Conservation (phyloP, 2,888 invertebrate genomes). For the Cordylochernes scorpioides region DNA sequence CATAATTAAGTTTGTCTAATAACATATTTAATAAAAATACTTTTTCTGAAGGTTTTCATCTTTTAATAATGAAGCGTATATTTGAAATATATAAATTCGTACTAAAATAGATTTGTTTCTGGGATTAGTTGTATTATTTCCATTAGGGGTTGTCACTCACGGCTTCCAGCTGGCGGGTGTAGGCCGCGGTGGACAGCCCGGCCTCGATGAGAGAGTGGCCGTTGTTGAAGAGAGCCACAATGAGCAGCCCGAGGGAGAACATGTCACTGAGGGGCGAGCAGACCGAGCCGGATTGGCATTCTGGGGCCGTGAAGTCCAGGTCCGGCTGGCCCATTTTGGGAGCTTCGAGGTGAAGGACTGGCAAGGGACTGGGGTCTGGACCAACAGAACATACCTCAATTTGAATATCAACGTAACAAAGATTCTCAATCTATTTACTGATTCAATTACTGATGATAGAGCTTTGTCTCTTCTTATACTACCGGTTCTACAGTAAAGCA, state of each 20-base stretch:
- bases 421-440: no score
- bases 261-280: slow-evolving; percentile 77
- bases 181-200: slow-evolving; percentile 59
- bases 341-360: slow-evolving; percentile 69
- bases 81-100: no score
- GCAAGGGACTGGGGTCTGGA: slow-evolving; percentile 46
- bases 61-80: no score
- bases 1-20: no score
- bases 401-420: slow-evolving; percentile 1
- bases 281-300: slow-evolving; percentile 52
- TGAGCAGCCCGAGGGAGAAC: slow-evolving; percentile 80
- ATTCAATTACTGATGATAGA: no score
- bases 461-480: no score
- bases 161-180: slow-evolving; percentile 64
- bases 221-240: slow-evolving; percentile 70
- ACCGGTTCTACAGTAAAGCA: no score
- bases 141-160: slow-evolving; percentile 31
- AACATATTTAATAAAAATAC: no score
- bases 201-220: slow-evolving; percentile 70
- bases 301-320: slow-evolving; percentile 78
- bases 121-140: no score
- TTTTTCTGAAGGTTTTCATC: no score
- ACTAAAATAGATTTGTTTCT: no score
- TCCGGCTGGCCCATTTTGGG: slow-evolving; percentile 82
- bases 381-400: slow-evolving; percentile 13